These are phyloP conservation scores for Thymallus thymallus DNA, from an alignment of 2,113 vertebrate genomes.

Conservation along the genomic window DNA sequence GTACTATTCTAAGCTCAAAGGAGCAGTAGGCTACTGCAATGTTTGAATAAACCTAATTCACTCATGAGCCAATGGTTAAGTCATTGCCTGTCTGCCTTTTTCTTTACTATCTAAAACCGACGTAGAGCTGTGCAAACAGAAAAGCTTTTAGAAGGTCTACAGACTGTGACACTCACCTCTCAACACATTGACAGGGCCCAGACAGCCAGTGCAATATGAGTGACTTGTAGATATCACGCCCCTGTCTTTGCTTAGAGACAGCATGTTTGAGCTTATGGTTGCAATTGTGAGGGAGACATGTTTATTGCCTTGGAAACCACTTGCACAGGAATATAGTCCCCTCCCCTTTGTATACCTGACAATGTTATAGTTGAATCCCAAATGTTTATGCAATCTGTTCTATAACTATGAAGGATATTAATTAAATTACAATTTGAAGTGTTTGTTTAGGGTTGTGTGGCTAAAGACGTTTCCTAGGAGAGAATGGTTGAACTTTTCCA, in stretches of 20 bases:
- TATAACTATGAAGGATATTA: no score
- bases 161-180: background rate
- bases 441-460: background rate
- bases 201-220: background rate
- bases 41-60: background rate
- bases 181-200: background rate
- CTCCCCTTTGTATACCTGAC: no score
- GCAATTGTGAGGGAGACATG: background rate
- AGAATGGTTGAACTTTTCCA: background rate
- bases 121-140: background rate
- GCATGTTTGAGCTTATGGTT: background rate
- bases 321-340: no score
- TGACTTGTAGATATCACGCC: background rate
- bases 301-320: no score
- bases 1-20: no score
- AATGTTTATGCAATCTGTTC: no score
- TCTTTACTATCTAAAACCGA: background rate
- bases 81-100: no score
- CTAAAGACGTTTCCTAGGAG: background rate
- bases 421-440: background rate
- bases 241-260: background rate
- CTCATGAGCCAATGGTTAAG: background rate
- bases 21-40: background rate
- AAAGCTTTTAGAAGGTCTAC: background rate
- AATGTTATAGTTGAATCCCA: no score